phyloP scores from a whole-genome alignment of 2,113 vertebrate species.

The Tenebrosternarchus preto region DNA sequence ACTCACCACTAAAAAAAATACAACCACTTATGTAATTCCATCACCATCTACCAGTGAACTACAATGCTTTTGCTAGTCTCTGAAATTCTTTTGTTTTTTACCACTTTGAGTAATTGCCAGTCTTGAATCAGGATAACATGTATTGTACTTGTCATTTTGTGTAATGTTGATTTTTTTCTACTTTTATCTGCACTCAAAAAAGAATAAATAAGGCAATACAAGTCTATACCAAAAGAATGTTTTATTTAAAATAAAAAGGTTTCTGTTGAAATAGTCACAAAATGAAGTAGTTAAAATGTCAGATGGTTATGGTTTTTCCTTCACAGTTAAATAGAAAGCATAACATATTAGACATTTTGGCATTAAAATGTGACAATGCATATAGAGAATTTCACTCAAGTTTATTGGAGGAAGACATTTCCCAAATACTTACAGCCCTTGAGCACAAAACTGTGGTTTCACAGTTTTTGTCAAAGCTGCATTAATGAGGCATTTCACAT shows the following conservation, averaged over 20 bases:
- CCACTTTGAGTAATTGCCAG: constrained; percentile 1
- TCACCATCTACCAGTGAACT: not conserved
- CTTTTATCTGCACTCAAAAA: constrained; percentile 38
- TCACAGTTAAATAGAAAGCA: too few species aligned
- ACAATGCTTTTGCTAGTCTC: constrained; percentile 30
- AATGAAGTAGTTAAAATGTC: not conserved
- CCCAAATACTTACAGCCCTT: too few species aligned
- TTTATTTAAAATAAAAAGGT: constrained; percentile 6
- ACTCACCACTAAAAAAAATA: not conserved
- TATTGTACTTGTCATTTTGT: not conserved
- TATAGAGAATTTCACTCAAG: too few species aligned
- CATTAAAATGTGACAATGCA: too few species aligned
- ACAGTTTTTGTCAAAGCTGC: too few species aligned
- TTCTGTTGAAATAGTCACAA: not conserved
- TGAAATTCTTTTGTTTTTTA: not conserved
- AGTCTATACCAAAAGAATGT: constrained; percentile 27
- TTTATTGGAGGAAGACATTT: too few species aligned
- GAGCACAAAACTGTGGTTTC: too few species aligned
- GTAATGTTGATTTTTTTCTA: constrained; percentile 35
- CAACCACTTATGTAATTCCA: constrained; percentile 4
- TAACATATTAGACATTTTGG: too few species aligned
- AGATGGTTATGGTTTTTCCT: too few species aligned
- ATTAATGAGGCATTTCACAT: too few species aligned
- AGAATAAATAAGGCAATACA: not conserved
- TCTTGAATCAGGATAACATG: not conserved